Conservation (phyloP, 1,140 invertebrate genomes). For the Eumaeus atala region DNA sequence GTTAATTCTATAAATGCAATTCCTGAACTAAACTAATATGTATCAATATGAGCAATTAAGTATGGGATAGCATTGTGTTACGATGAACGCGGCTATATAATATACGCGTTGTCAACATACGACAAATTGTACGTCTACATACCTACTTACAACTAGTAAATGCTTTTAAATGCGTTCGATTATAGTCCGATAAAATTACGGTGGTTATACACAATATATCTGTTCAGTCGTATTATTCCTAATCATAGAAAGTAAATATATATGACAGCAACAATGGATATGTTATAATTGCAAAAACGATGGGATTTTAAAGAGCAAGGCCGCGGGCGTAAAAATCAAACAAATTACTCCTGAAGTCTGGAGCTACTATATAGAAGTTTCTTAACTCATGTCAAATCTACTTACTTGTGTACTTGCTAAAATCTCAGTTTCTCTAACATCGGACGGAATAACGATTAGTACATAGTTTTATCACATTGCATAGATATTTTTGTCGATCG, state of each 20-base stretch:
- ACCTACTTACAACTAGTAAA: constrained; percentile 61
- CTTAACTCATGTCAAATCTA: constrained; percentile 5
- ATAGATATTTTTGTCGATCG: constrained; percentile 11
- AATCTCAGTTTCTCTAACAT: constrained; percentile 6
- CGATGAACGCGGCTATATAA: constrained; percentile 18
- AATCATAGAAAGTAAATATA: constrained; percentile 24
- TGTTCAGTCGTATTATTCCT: constrained; percentile 33
- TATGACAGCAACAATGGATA: background rate
- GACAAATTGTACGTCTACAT: constrained; percentile 33
- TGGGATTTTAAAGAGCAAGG: no score
- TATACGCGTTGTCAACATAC: constrained; percentile 17
- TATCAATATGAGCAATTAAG: constrained; percentile 7
- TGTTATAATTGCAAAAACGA: no score
- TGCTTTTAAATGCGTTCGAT: constrained; percentile 66
- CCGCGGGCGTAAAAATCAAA: no score
- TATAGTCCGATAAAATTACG: constrained; percentile 57
- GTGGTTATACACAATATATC: constrained; percentile 51
- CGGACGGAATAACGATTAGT: constrained; percentile 13
- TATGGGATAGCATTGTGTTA: background rate
- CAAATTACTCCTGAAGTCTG: no score
- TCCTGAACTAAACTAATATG: constrained; percentile 23
- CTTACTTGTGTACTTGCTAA: constrained; percentile 5
- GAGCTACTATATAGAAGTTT: no score
- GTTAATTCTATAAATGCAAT: constrained; percentile 31
- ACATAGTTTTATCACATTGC: constrained; percentile 4